Evolutionary conservation across 1,140 invertebrate species (phyloP).

Genomic region (Lamellibrachia luymesi): DNA sequence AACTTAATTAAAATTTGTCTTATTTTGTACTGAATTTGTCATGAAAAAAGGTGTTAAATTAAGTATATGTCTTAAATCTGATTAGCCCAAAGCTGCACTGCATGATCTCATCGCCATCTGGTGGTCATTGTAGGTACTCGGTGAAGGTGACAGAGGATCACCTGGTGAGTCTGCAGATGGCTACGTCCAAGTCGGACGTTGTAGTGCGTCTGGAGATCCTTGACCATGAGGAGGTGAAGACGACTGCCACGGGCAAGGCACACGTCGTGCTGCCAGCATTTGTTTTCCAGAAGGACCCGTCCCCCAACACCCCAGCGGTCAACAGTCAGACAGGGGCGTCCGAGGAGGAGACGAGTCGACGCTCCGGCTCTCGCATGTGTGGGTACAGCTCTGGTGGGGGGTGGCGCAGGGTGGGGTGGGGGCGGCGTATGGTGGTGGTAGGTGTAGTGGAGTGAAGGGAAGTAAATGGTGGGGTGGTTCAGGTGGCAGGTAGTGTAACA

Average conservation of each 20-base stretch:
- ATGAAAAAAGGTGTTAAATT: too few relatives aligned
- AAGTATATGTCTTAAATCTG: too few relatives aligned
- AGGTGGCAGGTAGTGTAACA: too few relatives aligned
- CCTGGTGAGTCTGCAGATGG: constrained; percentile 51
- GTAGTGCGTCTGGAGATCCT: constrained; percentile 51
- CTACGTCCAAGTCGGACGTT: constrained; percentile 55
- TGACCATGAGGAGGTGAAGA: constrained; percentile 51
- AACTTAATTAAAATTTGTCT: too few relatives aligned
- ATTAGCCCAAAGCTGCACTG: too few relatives aligned
- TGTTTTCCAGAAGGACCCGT: constrained; percentile 48
- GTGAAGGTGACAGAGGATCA: constrained; percentile 55
- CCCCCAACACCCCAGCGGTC: constrained; percentile 7
- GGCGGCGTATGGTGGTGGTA: too few relatives aligned
- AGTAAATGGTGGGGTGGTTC: too few relatives aligned
- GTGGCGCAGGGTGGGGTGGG: too few relatives aligned
- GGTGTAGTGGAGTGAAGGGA: too few relatives aligned
- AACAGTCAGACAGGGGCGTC: constrained; percentile 21
- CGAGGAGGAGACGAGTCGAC: not conserved
- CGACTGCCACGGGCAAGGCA: constrained; percentile 51
- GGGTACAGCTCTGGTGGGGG: not conserved
- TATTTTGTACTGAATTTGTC: too few relatives aligned
- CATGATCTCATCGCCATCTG: not conserved
- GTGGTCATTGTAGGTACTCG: constrained; percentile 39
- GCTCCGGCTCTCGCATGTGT: constrained; percentile 14
- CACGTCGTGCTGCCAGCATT: constrained; percentile 52